phyloP scores from a whole-genome alignment of 2,113 vertebrate species.

The Ctenodactylus gundi region DNA sequence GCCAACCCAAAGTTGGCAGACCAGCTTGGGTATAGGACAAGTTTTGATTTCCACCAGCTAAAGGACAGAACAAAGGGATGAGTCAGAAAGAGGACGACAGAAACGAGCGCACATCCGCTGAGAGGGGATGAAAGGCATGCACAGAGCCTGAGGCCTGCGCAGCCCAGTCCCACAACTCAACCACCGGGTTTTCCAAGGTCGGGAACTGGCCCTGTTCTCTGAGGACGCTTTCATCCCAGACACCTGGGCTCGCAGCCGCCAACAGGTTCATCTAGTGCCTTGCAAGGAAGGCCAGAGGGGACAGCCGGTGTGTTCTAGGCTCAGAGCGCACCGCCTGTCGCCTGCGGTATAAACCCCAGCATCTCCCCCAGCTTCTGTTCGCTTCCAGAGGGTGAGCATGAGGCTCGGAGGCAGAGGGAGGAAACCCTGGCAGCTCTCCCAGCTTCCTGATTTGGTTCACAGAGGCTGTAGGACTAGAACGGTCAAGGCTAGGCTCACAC shows the following conservation, averaged over 20 bases:
- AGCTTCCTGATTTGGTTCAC: not conserved
- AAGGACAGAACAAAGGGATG: slow-evolving; percentile 50
- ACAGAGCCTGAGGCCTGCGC: not conserved
- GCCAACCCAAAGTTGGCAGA: not conserved
- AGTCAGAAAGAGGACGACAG: slow-evolving; percentile 56
- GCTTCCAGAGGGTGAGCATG: not conserved
- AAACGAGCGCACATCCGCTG: not conserved
- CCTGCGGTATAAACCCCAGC: not conserved
- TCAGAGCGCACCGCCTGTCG: no score
- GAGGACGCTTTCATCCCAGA: slow-evolving; percentile 42
- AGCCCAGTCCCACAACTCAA: not conserved
- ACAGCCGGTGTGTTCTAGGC: not conserved
- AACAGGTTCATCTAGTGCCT: not conserved
- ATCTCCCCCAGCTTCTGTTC: not conserved
- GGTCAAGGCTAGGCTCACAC: not conserved
- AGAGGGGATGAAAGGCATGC: slow-evolving; percentile 48
- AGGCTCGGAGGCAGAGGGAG: not conserved
- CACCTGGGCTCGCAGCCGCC: not conserved
- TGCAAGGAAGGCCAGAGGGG: not conserved
- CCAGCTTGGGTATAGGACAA: not conserved
- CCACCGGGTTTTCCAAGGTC: slow-evolving; percentile 38
- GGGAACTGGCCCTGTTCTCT: slow-evolving; percentile 48
- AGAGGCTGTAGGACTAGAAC: not conserved
- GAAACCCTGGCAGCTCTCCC: not conserved
- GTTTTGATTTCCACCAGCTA: not conserved